Percentiles rank a stretch among this genome's conserved stretches.
Conservation (phyloP, 53 echinoderm and acorn worm species). For the Mesocentrotus franciscanus region DNA sequence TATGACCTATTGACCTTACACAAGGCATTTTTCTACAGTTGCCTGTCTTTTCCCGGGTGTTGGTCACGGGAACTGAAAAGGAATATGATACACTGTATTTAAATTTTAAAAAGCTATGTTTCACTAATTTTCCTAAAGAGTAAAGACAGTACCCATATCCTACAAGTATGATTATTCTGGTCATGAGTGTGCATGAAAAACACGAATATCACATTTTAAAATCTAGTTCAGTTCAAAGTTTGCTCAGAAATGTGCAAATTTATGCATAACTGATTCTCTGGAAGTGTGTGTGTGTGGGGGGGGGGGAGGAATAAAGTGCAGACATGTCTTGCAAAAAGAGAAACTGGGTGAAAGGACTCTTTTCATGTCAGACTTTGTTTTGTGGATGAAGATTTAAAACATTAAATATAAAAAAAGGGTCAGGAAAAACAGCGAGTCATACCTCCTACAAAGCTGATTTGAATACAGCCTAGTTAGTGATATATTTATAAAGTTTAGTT, state of each 20-base stretch:
- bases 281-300: too few species aligned
- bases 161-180: background rate
- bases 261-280: background rate
- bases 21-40: too few species aligned
- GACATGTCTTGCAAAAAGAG: background rate
- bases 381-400: background rate
- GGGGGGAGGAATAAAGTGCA: background rate
- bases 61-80: background rate
- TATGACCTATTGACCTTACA: too few species aligned
- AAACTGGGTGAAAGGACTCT: background rate
- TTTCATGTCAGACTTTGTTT: conserved; percentile 12
- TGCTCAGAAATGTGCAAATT: conserved; percentile 18
- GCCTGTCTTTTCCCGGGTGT: too few species aligned
- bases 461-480: background rate
- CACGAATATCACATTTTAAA: background rate
- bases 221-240: conserved; percentile 1
- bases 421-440: background rate
- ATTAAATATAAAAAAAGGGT: background rate
- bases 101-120: too few species aligned
- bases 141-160: background rate
- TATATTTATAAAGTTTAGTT: background rate
- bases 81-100: background rate
- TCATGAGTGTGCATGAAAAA: background rate
- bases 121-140: too few species aligned
- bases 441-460: conserved; percentile 7